Evolutionary conservation across 2,113 vertebrate genomes (phyloP), one percentile per base, ranked within the genome.

Genomic region (Leucopternis melanops): DNA sequence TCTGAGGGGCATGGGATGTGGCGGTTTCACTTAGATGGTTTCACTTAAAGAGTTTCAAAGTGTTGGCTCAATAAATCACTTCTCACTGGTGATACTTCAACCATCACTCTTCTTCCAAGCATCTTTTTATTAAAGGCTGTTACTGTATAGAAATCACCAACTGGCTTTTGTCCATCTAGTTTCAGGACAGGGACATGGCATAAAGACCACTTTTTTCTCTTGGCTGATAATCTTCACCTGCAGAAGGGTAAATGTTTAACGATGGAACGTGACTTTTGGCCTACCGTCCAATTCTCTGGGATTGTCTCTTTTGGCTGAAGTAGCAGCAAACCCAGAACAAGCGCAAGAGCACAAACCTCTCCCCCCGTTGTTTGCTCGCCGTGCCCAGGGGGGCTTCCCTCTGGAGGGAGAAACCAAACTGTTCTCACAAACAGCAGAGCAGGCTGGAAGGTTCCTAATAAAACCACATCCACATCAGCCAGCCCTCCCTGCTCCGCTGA

Each of bases 341-440:
- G 26, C 0, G 1, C 34, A 71, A 29, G 14, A 66, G 36, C 38
- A 49, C 29, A 74, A 81, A 42, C 20, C 6, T 66, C 25, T 71
- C 22, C 13, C 40, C 3, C 6, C 11, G 3, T 4, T 23, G 4
- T 32, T 80, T 62, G 61, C 18, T 71, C 0, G 0, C 29, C 0
- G 0, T 31, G 40, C 11, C 19, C 42, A 38, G 10, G 20, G 21
- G 20, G 19, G 20, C 10, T 77, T 83, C 17, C 40, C 26, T 58
- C 45, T 42, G 17, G 42, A 95, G 11, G 9, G 3, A 45, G 20
- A 66, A 80, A 54, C 26, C 11, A 42, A 61, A 45, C 17, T 15
- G 2, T 27, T 72, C 57, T 45, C 5, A 2, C 20, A 71, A 83
- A 82, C 0, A 2, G 11, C 42, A 61, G 31, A 77, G 14, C 8